Conservation (phyloP, 2,888 invertebrate genomes). For the Epinotia nisella region DNA sequence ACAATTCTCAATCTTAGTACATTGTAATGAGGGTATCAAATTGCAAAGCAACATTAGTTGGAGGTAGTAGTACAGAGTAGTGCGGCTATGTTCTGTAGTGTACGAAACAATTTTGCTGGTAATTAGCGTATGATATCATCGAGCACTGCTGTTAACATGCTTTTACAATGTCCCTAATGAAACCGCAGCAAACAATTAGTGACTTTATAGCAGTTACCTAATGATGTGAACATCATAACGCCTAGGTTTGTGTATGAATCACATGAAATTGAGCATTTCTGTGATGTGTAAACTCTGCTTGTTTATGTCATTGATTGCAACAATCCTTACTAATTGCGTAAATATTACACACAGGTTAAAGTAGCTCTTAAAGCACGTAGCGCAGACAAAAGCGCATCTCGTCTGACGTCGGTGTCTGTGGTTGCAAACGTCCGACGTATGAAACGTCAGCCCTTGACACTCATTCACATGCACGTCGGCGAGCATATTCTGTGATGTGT, state of each 20-base stretch:
- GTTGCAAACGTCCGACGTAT: constrained; percentile 1
- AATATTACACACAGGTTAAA: not conserved
- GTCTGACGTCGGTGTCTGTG: constrained; percentile 2
- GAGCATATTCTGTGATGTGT: constrained; percentile 44
- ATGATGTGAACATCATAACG: not conserved
- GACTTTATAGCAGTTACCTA: not conserved
- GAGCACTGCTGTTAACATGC: constrained; percentile 38
- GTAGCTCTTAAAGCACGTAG: not conserved
- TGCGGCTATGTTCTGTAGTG: constrained; percentile 30
- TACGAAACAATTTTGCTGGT: constrained; percentile 29
- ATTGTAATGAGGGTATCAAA: constrained; percentile 3
- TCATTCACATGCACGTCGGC: constrained; percentile 36
- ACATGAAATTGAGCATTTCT: too few species aligned
- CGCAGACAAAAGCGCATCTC: constrained; percentile 6
- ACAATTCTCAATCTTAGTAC: not conserved
- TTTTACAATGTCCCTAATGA: constrained; percentile 37
- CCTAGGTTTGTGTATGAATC: not conserved
- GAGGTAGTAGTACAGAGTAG: constrained; percentile 12
- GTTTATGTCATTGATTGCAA: not conserved
- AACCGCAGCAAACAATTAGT: constrained; percentile 36
- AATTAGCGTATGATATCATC: constrained; percentile 41
- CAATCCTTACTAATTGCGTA: too few species aligned
- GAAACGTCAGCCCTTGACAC: constrained; percentile 43
- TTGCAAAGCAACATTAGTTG: constrained; percentile 19
- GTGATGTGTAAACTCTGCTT: too few species aligned